These are phyloP conservation scores for Nesogale talazaci DNA, from an alignment of 2,113 vertebrate genomes.

Conservation along the genomic window DNA sequence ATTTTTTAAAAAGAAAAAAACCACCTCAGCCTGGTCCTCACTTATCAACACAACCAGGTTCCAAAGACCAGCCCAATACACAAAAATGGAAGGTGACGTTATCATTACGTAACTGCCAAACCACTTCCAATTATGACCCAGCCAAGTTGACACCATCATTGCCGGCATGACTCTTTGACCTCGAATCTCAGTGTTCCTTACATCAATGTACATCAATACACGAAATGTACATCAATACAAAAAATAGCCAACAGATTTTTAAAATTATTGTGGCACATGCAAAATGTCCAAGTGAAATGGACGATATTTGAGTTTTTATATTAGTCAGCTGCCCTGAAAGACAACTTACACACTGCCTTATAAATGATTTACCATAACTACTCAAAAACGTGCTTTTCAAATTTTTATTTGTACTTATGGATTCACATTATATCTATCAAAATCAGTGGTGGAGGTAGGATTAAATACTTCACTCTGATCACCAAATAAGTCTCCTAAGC, in stretches of 20 bases:
- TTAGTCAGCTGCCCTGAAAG: not conserved
- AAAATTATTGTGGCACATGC: too few relatives aligned
- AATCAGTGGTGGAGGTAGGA: not conserved
- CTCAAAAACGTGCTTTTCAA: not conserved
- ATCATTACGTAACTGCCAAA: not conserved
- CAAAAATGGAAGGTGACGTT: not conserved
- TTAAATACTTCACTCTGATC: not conserved
- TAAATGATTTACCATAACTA: constrained; percentile 14
- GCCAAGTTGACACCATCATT: not conserved
- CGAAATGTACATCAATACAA: too few relatives aligned
- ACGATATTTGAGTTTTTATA: too few relatives aligned
- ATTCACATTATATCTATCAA: not conserved
- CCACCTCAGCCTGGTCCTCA: not conserved
- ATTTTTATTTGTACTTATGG: not conserved
- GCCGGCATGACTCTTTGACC: not conserved
- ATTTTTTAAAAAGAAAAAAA: not conserved
- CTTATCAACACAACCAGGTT: not conserved
- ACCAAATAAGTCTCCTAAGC: constrained; percentile 17
- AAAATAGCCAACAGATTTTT: too few relatives aligned
- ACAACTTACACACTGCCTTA: not conserved
- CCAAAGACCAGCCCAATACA: not conserved
- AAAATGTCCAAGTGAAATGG: too few relatives aligned
- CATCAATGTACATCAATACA: too few relatives aligned
- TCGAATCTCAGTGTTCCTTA: not conserved
- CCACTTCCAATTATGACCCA: not conserved